Base-by-base conservation (phyloP, 2,888 invertebrate genomes). In the Quadroppia sp. region DNA sequence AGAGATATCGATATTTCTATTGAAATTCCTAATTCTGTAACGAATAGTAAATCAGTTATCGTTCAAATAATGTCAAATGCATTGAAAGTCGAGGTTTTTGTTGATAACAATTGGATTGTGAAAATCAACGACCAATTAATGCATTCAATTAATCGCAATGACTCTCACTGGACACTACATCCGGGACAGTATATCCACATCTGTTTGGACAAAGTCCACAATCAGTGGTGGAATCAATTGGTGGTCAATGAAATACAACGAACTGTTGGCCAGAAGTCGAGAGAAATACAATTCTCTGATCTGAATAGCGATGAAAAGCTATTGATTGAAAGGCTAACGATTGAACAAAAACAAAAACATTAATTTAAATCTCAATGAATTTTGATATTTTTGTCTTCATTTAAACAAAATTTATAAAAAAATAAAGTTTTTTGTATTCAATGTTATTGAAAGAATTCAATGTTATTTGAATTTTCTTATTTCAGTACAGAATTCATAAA, bases 211-310 rank as follows among this genome's bases (percentile, higher is more conserved):
- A 61, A 61, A 13, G 28, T 13, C 2, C 3, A 9, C 23, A 61
- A 61, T 17, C 32, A 25, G 2, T 61, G 61, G 61, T 61, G 61
- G 61, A 20, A 32, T 36, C 61, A 61, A 61, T 32, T 61, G 61
- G 32, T 61, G 30, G 2, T 17, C 28, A 32, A 32, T 17, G 61
- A 61, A 61, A 32, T 2, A 0, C 61, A 61, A 36, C 36, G 30
- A 13, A 61, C n/a, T 32, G 32, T 61, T 20, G 61, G 61, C 36
- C 15, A 2, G n/a, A 61, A 36, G 61, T 32, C 30, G 30, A 61
- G 61, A 61, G 61, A 61, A 61, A 61, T 36, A 17, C 32, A 61
- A 61, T 61, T 61, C 32, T 61, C 32, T 61, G 61, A 61, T 7
- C 32, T 61, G 36, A 61, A 61, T 61, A 20, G 15, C 36, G 61